Base-by-base conservation (phyloP, 2,888 invertebrate genomes). In the Hemicrepidius hirtus region DNA sequence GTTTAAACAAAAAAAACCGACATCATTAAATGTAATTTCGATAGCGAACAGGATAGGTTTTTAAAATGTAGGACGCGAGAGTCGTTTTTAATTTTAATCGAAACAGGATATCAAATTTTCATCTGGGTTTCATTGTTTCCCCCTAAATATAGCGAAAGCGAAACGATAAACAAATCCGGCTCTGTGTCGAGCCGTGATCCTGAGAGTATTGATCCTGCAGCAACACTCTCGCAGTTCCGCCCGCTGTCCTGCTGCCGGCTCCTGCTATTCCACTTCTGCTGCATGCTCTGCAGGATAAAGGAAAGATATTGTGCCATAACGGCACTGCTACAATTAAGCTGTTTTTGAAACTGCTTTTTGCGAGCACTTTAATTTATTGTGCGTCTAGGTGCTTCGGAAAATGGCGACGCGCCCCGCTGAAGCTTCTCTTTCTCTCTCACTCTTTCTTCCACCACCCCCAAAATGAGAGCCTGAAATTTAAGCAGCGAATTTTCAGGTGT, bases 121-220 rank as follows among this genome's bases (percentile, higher is more conserved):
- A 10, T 46, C 4, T 18, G 12, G 28, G 46, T 35, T 21, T 35
- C 49, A 66, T 41, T 55, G 55, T 66, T 53, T 10, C 37, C 35
- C 41, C 55, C 63, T 70, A 62, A 66, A 63, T 67, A 60, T 73
- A 57, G 67, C 66, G 63, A 57, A 60, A 71, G 62, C 72, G 73
- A 73, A 73, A 78, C 74, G 77, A 78, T 79, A 80, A 79, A 80
- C 77, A 79, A 77, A 75, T 76, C 76, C 77, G 68, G 78, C 79
- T 76, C 79, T 78, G 77, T 77, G 72, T 77, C 75, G 78, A 81
- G 76, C 77, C 76, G 67, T 76, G 79, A 79, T 81, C 80, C 81
- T 80, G 79, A 73, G 79, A 80, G 81, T 81, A 81, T 81, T 81
- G 81, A 81, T 81, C 81, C 78, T 78, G 79, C 79, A 76, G 79